A percentile compares a stretch with the other conserved stretches of the same genome.
phyloP scores from a whole-genome alignment of 2,797 vertebrate genomes.

The Sebastes taczanowskii region DNA sequence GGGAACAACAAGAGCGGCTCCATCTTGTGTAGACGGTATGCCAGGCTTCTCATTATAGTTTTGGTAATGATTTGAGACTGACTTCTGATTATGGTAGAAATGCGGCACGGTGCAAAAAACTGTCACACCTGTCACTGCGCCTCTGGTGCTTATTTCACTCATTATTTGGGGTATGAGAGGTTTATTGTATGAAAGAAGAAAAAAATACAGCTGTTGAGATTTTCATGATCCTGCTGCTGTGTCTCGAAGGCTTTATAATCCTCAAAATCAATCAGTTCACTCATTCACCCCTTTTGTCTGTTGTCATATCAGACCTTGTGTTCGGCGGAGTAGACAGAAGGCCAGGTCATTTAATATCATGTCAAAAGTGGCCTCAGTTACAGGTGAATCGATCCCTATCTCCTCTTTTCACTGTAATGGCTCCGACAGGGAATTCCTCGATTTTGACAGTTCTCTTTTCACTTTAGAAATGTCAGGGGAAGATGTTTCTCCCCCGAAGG shows the following conservation, averaged over 20 bases:
- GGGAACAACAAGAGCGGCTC: conserved; percentile 93
- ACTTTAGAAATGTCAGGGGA: conserved; percentile 64
- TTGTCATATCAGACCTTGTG: conserved; percentile 27
- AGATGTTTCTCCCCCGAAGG: conserved; percentile 53
- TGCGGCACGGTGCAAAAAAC: neutral
- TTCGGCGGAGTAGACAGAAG: conserved; percentile 51
- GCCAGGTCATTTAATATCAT: conserved; percentile 80
- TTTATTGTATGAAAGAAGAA: conserved; percentile 20
- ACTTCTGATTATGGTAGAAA: conserved; percentile 38
- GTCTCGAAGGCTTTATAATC: conserved; percentile 5
- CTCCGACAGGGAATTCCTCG: conserved; percentile 62
- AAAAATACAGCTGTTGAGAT: neutral
- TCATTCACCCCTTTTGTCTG: conserved; percentile 14
- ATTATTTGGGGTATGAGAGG: conserved; percentile 12
- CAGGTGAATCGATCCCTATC: conserved; percentile 79
- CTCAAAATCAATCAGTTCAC: conserved; percentile 38
- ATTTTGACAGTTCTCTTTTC: conserved; percentile 63
- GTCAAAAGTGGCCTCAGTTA: conserved; percentile 75
- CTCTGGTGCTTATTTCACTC: conserved; percentile 14
- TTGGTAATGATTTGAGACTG: conserved; percentile 39
- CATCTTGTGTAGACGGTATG: conserved; percentile 97
- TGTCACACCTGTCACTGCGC: conserved; percentile 51
- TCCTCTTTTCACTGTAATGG: conserved; percentile 65
- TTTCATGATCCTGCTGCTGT: neutral
- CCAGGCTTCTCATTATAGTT: conserved; percentile 36